Evolutionary conservation across 2,797 vertebrate genomes (phyloP).

Genomic region (Xenops minutus): DNA sequence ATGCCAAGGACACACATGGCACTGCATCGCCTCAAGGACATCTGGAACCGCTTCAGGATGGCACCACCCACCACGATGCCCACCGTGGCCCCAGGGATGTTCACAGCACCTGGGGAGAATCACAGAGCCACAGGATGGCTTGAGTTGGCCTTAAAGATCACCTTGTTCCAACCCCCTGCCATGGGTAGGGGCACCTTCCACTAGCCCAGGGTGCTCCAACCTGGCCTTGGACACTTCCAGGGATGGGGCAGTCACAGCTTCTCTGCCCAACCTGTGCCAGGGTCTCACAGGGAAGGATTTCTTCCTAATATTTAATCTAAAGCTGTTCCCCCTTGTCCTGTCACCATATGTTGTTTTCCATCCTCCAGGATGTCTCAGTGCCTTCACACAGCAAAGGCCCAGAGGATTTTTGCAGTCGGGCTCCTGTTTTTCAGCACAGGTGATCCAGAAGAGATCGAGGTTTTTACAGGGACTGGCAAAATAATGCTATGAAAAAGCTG

Average conservation of each 20-base stretch:
- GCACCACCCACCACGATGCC: conserved; percentile 86
- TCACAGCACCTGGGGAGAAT: conserved; percentile 75
- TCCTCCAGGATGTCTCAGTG: accelerated
- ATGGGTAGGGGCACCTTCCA: neutral
- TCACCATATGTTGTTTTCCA: too few relatives aligned
- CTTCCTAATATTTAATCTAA: neutral
- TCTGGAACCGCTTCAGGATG: conserved; percentile 81
- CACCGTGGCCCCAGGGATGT: conserved; percentile 82
- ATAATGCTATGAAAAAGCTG: neutral
- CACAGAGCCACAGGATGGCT: neutral
- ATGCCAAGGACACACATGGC: conserved; percentile 77
- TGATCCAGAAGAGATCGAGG: neutral
- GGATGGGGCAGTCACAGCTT: neutral
- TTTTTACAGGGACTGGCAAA: neutral
- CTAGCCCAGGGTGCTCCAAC: accelerated
- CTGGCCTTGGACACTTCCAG: neutral
- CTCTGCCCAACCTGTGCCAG: neutral
- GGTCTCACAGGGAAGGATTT: neutral
- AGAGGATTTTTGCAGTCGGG: neutral
- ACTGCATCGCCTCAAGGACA: conserved; percentile 77
- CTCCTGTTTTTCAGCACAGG: neutral
- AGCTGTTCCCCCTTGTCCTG: neutral
- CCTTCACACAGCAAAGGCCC: neutral
- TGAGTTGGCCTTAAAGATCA: too few relatives aligned
- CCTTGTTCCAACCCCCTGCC: neutral